Evolutionary conservation across 2,113 vertebrate genomes (phyloP).

Genomic region (Speoplatyrhinus poulsoni): DNA sequence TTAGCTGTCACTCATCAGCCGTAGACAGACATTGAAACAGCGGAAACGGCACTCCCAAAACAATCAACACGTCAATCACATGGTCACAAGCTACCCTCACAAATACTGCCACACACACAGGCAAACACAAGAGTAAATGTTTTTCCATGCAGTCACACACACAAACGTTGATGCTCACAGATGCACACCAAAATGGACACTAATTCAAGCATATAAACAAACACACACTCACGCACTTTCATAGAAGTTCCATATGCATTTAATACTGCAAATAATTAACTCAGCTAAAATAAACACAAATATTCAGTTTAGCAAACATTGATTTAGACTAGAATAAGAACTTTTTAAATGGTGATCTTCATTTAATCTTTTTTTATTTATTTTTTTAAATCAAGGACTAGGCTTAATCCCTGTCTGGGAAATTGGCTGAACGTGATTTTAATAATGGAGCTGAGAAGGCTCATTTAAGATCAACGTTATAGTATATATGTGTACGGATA

Average conservation of each 20-base stretch:
- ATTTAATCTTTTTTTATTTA: neutral
- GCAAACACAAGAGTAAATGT: constrained; percentile 6
- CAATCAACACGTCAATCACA: constrained; percentile 72
- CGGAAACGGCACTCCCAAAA: constrained; percentile 54
- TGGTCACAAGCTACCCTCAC: constrained; percentile 2
- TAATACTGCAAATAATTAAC: no score
- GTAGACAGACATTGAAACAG: constrained; percentile 48
- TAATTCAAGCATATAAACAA: neutral
- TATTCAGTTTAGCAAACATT: no score
- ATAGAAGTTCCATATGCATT: no score
- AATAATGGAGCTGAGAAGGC: no score
- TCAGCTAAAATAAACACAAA: no score
- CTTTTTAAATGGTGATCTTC: no score
- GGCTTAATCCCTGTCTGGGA: no score
- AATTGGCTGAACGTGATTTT: no score
- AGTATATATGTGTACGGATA: no score
- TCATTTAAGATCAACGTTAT: no score
- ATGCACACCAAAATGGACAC: neutral
- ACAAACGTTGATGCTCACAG: neutral
- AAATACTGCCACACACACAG: neutral
- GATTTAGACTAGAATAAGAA: no score
- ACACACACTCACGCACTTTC: constrained; percentile 7
- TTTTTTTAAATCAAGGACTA: no score
- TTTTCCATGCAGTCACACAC: neutral
- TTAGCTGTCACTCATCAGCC: constrained; percentile 74